phyloP scores from a whole-genome alignment of 2,113 vertebrate species.

The Dolichallabes microphthalmus region DNA sequence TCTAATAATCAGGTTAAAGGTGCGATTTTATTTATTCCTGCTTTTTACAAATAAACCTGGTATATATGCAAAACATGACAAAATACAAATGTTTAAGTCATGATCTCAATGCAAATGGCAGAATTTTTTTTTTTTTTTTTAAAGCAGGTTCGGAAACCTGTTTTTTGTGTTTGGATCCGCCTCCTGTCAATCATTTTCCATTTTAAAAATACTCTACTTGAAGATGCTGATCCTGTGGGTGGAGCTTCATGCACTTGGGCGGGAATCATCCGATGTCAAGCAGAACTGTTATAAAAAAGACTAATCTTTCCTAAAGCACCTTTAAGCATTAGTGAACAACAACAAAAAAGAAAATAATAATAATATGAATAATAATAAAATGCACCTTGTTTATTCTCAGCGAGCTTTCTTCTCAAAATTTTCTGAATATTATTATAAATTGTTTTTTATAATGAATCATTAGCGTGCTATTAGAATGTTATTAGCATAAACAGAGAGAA shows the following conservation, averaged over 20 bases:
- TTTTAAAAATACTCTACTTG: neutral
- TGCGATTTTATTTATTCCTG: neutral
- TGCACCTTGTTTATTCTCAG: neutral
- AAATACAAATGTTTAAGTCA: neutral
- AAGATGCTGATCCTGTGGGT: neutral
- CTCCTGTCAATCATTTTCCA: neutral
- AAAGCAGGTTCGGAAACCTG: neutral
- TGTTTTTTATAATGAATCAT: neutral
- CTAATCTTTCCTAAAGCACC: neutral
- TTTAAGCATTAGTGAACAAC: neutral
- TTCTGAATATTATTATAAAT: neutral
- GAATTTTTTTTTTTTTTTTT: too few relatives aligned
- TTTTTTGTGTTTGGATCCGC: neutral
- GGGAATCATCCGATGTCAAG: neutral
- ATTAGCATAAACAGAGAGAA: neutral
- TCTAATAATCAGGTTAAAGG: neutral
- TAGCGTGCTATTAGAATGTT: neutral
- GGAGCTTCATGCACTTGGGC: neutral
- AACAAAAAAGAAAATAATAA: neutral
- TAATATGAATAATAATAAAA: neutral
- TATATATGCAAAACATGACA: neutral
- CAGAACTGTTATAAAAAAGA: neutral
- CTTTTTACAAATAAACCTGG: neutral
- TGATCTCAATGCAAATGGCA: neutral
- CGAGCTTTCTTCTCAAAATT: neutral